Evolutionary conservation across 1,140 invertebrate genomes (phyloP).

Genomic region (Achatina immaculata): DNA sequence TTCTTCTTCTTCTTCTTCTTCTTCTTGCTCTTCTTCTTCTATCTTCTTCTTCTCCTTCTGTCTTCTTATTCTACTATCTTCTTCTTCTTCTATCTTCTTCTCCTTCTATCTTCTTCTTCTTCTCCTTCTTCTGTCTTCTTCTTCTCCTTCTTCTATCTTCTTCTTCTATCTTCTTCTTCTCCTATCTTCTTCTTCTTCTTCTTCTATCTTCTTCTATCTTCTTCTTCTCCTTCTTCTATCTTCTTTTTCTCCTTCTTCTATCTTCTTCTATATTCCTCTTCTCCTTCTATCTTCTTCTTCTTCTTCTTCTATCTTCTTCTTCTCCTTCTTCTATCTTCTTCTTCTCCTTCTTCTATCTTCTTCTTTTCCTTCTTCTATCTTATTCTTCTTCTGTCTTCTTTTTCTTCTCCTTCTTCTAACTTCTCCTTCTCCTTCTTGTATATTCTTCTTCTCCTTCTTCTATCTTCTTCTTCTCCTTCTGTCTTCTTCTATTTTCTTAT

Average conservation of each 20-base stretch:
- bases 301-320: neutral
- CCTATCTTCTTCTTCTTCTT: neutral
- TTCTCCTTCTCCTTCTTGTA: neutral
- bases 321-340: neutral
- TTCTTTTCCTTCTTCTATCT: constrained; percentile 1
- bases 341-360: too few species aligned
- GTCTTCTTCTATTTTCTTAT: neutral
- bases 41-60: too few species aligned
- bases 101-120: neutral
- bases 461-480: neutral
- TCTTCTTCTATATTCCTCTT: neutral
- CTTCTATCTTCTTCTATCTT: neutral
- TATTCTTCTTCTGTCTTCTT: too few species aligned
- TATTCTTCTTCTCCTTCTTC: constrained; percentile 5
- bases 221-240: neutral
- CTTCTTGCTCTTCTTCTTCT: constrained; percentile 1
- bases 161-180: neutral
- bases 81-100: neutral
- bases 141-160: neutral
- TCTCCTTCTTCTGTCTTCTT: too few species aligned
- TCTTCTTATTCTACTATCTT: too few species aligned
- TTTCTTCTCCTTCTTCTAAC: neutral
- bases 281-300: constrained; percentile 6
- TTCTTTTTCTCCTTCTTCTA: neutral
- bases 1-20: constrained; percentile 1